Evolutionary conservation across 2,113 vertebrate genomes (phyloP).

Genomic region (Saimiri boliviensis): DNA sequence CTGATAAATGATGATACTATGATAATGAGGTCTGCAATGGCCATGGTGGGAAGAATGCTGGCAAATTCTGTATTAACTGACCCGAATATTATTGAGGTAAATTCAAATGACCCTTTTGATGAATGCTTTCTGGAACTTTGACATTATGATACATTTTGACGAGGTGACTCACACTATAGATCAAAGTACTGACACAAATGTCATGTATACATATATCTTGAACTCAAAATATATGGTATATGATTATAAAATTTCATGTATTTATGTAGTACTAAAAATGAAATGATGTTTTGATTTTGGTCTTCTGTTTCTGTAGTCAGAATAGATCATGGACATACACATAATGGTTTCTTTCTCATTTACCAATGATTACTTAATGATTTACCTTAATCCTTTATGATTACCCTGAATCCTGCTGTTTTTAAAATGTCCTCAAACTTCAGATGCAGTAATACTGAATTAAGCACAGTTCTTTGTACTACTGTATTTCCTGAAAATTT

Average conservation of each 20-base stretch:
- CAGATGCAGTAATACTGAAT: constrained; percentile 50
- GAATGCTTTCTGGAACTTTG: not conserved
- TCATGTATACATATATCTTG: not conserved
- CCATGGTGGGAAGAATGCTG: not conserved
- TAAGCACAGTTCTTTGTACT: constrained; percentile 44
- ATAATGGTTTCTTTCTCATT: constrained; percentile 65
- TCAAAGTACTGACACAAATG: not conserved
- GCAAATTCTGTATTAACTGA: not conserved
- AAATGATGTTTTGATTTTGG: constrained; percentile 65
- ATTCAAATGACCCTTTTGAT: not conserved
- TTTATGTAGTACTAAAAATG: constrained; percentile 36
- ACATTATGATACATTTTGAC: not conserved
- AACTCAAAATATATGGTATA: not conserved
- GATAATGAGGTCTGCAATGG: not conserved
- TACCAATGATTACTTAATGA: constrained; percentile 58
- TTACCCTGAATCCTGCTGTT: constrained; percentile 63
- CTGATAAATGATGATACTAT: not conserved
- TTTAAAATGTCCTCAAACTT: constrained; percentile 68
- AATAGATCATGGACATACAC: constrained; percentile 54
- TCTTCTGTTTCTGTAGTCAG: constrained; percentile 74
- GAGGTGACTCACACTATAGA: not conserved
- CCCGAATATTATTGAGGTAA: not conserved
- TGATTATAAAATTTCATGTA: constrained; percentile 38
- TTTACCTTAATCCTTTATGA: constrained; percentile 54
- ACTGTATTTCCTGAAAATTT: not conserved